Conservation (phyloP, 2,113 vertebrate species). For the Daboia siamensis region DNA sequence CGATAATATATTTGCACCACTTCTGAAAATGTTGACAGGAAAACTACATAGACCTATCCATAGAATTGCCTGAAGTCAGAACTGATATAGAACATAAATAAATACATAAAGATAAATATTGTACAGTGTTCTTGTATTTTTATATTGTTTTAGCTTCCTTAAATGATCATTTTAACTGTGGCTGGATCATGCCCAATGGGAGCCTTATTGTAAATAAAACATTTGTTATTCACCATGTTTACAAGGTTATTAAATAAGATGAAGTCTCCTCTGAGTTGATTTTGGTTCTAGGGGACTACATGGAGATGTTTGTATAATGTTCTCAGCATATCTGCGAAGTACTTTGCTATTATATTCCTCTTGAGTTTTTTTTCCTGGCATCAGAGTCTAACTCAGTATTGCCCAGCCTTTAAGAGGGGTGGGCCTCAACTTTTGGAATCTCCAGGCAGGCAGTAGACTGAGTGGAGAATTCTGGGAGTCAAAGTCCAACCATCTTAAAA, state of each 20-base stretch:
- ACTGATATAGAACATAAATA: not conserved
- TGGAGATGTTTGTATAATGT: too few relatives aligned
- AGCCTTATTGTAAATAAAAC: not conserved
- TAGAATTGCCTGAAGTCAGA: not conserved
- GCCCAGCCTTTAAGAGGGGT: not conserved
- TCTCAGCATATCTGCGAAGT: not conserved
- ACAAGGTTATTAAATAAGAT: not conserved
- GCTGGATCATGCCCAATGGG: not conserved
- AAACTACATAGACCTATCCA: not conserved
- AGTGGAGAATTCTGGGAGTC: not conserved
- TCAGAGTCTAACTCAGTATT: not conserved
- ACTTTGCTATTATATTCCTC: not conserved
- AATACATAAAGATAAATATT: not conserved
- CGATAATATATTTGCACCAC: not conserved
- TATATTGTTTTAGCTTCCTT: not conserved
- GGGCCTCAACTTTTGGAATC: not conserved
- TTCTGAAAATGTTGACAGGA: not conserved
- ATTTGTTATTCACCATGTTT: not conserved
- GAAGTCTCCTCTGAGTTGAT: not conserved
- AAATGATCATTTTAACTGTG: not conserved
- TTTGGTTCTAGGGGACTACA: not conserved
- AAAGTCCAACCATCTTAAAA: not conserved
- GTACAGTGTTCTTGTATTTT: not conserved
- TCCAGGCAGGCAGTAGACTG: not conserved
- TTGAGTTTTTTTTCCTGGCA: not conserved